A percentile compares a stretch with the other conserved stretches of the same genome.
Evolutionary conservation across 37 sponge, comb jelly and placozoan genomes (phyloP).

Genomic region (Halisarca cf. caerulea): DNA sequence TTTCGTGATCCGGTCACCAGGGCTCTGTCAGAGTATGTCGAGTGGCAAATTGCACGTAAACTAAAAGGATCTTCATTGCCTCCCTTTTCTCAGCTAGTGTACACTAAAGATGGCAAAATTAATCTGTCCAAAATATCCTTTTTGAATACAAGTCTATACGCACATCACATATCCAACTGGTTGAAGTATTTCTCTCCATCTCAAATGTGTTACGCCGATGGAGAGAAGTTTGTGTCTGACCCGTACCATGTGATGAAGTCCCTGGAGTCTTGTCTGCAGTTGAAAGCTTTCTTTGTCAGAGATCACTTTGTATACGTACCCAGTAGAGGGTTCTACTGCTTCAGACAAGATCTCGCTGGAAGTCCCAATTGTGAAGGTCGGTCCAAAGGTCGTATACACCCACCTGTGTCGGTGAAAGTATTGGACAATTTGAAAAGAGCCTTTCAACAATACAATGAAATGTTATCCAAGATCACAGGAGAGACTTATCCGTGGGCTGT

Average conservation of each 20-base stretch:
- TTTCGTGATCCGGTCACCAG: slow-evolving; percentile 76
- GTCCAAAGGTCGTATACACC: slow-evolving; percentile 81
- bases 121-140: background rate
- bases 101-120: slow-evolving; percentile 22
- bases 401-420: slow-evolving; percentile 37
- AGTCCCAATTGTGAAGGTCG: background rate
- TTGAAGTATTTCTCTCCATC: slow-evolving; percentile 47
- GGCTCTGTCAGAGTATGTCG: slow-evolving; percentile 85
- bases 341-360: background rate
- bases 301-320: slow-evolving; percentile 60
- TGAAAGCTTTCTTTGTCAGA: slow-evolving; percentile 38
- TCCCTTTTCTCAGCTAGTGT: slow-evolving; percentile 55
- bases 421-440: slow-evolving; percentile 29
- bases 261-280: slow-evolving; percentile 69
- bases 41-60: slow-evolving; percentile 53
- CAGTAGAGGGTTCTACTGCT: slow-evolving; percentile 65
- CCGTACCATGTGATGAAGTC: slow-evolving; percentile 53
- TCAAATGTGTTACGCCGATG: slow-evolving; percentile 82
- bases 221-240: slow-evolving; percentile 62
- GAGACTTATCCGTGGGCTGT: slow-evolving; percentile 34
- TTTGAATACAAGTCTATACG: slow-evolving; percentile 71
- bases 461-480: slow-evolving; percentile 25
- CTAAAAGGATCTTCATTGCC: background rate
- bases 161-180: slow-evolving; percentile 64
- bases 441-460: slow-evolving; percentile 47